These are phyloP conservation scores for Philaethria dido DNA, from an alignment of 2,888 invertebrate species.

Conservation along the genomic window DNA sequence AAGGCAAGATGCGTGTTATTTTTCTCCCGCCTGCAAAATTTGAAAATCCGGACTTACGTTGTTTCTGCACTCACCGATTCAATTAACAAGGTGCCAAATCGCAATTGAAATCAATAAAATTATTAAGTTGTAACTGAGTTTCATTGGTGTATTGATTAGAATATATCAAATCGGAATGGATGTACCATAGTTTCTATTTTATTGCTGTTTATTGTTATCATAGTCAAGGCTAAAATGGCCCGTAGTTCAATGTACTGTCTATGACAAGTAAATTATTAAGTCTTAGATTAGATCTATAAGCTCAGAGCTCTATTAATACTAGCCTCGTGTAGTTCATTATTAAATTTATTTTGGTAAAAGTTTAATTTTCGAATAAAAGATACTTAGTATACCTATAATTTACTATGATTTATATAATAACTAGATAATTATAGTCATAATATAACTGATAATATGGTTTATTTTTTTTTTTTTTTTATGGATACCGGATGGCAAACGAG, in stretches of 20 bases:
- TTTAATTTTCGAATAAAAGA: not conserved
- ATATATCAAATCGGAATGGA: constrained; percentile 25
- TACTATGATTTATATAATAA: no score
- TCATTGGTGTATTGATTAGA: constrained; percentile 32
- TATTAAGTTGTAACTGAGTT: constrained; percentile 30
- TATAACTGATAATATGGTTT: no score
- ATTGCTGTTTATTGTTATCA: constrained; percentile 34
- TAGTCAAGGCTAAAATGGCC: constrained; percentile 34
- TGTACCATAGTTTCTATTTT: constrained; percentile 20
- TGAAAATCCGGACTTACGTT: no score
- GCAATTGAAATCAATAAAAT: constrained; percentile 35
- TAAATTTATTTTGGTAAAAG: not conserved
- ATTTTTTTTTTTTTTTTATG: no score
- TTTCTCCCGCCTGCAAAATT: no score
- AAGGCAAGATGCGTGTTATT: no score
- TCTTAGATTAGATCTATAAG: constrained; percentile 8
- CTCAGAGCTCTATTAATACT: constrained; percentile 11
- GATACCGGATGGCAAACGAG: no score
- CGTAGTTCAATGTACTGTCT: constrained; percentile 33
- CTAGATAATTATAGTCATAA: no score
- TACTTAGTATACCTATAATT: no score
- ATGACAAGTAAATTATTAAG: constrained; percentile 8
- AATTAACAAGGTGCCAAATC: constrained; percentile 10
- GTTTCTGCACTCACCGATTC: no score
- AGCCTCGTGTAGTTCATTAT: not conserved